Evolutionary conservation across 2,797 vertebrate species (phyloP).

Genomic region (Rhabdophis nuchalis): DNA sequence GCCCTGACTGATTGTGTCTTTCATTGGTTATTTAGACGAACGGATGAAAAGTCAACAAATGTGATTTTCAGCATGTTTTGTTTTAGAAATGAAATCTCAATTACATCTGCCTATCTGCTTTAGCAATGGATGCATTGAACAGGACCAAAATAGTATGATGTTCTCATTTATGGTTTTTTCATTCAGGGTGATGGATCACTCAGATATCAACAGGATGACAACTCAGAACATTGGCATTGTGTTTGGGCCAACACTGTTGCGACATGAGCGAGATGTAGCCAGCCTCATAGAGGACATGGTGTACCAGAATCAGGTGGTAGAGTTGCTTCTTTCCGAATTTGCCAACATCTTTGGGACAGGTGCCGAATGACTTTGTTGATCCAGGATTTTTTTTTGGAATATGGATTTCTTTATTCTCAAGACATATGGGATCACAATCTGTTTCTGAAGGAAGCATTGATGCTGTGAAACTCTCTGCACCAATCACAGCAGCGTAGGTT

Average conservation of each 20-base stretch:
- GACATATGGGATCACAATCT: background rate
- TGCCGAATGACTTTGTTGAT: background rate
- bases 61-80: background rate
- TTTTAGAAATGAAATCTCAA: background rate
- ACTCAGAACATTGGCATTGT: constrained; percentile 91
- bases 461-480: background rate
- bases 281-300: constrained; percentile 84
- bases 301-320: constrained; percentile 88
- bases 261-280: constrained; percentile 77
- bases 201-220: constrained; percentile 84
- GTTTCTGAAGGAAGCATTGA: background rate
- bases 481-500: background rate
- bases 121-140: background rate
- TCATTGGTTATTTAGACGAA: background rate
- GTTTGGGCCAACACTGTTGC: constrained; percentile 88
- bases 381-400: background rate
- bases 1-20: background rate
- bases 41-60: background rate
- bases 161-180: background rate
- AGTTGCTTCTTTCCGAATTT: constrained; percentile 80
- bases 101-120: background rate
- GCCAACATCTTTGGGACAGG: constrained; percentile 19
- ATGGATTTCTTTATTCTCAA: background rate
- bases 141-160: background rate
- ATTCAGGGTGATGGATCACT: constrained; percentile 80